phyloP scores from a whole-genome alignment of 2,113 vertebrate genomes.

The Macroglossus sobrinus region DNA sequence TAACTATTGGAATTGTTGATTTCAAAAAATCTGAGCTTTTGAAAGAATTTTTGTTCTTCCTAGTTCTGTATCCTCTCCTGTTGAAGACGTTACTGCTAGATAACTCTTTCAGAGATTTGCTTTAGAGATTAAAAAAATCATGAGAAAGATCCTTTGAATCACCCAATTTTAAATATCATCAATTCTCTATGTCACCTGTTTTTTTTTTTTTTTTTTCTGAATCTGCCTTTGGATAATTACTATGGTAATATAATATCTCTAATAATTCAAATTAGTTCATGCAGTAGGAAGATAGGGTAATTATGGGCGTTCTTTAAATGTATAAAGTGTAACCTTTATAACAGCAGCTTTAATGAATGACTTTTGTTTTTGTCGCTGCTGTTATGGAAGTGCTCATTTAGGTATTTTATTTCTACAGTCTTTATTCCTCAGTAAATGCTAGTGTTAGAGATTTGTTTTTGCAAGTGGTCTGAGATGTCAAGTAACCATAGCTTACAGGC shows the following conservation, averaged over 20 bases:
- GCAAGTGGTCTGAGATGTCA: neutral
- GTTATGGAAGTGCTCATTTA: neutral
- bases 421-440: neutral
- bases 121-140: neutral
- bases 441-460: neutral
- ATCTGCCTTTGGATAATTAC: neutral
- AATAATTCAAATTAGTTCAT: neutral
- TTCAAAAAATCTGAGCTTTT: neutral
- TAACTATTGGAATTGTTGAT: neutral
- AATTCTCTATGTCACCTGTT: neutral
- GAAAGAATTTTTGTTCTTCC: neutral
- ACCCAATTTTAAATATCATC: neutral
- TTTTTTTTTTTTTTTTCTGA: neutral
- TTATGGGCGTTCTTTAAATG: neutral
- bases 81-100: neutral
- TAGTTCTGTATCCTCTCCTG: neutral
- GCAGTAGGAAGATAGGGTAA: neutral
- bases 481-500: constrained; percentile 55
- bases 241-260: neutral
- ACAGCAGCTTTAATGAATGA: neutral
- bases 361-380: neutral
- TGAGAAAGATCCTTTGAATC: neutral
- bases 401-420: neutral
- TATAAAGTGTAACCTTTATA: neutral
- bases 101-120: neutral